These are phyloP conservation scores for Serinus canaria DNA, from an alignment of 2,113 vertebrate species.

Conservation along the genomic window DNA sequence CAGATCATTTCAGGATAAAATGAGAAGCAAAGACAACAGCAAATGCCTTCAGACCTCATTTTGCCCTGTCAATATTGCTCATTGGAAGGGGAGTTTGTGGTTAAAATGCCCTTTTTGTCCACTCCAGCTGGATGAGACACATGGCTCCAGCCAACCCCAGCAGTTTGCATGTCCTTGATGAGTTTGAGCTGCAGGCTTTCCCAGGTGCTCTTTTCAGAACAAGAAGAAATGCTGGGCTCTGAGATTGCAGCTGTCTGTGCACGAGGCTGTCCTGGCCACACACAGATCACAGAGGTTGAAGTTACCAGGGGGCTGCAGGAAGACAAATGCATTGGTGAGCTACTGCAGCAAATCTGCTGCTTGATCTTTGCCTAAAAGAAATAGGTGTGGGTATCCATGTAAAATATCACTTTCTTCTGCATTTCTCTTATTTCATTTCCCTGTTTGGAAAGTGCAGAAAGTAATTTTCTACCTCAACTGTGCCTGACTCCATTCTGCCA, in stretches of 20 bases:
- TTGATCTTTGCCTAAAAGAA: neutral
- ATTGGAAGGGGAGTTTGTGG: neutral
- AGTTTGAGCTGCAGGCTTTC: neutral
- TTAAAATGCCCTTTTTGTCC: neutral
- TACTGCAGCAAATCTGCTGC: neutral
- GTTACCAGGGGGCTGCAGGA: neutral
- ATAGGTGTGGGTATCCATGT: neutral
- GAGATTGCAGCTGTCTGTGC: neutral
- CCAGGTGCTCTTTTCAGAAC: neutral
- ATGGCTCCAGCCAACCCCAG: neutral
- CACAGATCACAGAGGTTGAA: neutral
- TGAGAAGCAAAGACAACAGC: neutral
- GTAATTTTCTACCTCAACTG: constrained; percentile 33
- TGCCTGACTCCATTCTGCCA: constrained; percentile 10
- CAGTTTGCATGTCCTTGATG: neutral
- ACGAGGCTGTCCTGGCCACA: neutral
- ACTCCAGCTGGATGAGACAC: neutral
- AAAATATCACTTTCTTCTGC: constrained; percentile 6
- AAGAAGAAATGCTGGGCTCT: neutral
- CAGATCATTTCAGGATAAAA: neutral
- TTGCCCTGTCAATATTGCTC: rapidly evolving
- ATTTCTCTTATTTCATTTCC: neutral
- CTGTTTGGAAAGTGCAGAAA: neutral
- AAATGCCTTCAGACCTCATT: neutral
- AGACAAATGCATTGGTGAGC: neutral